Evolutionary conservation across 2,113 vertebrate genomes (phyloP).

Genomic region (Okapia johnstoni): DNA sequence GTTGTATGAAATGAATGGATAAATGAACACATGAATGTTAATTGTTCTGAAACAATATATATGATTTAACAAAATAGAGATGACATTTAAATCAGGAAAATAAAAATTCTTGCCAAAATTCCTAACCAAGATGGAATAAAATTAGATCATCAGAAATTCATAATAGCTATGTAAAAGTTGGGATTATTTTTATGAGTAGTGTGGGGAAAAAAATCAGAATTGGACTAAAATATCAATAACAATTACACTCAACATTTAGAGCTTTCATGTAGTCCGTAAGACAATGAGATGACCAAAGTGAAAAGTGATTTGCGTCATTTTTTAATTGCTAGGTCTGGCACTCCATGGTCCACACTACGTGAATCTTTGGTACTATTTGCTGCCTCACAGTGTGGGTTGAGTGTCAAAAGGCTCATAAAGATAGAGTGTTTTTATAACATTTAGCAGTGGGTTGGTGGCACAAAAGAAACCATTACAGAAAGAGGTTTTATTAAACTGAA

Average conservation of each 20-base stretch:
- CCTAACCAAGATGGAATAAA: background rate
- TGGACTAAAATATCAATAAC: background rate
- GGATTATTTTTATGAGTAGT: background rate
- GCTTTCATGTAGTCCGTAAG: background rate
- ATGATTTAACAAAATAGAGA: background rate
- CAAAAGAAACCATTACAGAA: background rate
- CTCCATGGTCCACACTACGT: background rate
- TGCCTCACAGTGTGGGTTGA: background rate
- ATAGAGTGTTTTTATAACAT: background rate
- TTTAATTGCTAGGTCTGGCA: background rate
- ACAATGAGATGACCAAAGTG: background rate
- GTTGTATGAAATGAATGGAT: background rate
- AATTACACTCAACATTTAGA: background rate
- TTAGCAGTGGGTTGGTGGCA: background rate
- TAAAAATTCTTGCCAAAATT: constrained; percentile 19
- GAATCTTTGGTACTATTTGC: background rate
- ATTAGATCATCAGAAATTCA: background rate
- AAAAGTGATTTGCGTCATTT: background rate
- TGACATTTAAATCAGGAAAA: background rate
- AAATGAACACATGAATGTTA: background rate
- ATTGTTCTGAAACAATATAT: background rate
- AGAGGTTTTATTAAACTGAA: background rate
- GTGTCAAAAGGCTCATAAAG: background rate
- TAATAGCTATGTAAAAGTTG: background rate
- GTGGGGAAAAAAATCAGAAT: background rate